These are phyloP conservation scores for Gallinago media DNA, from an alignment of 2,113 vertebrate species.

Conservation along the genomic window DNA sequence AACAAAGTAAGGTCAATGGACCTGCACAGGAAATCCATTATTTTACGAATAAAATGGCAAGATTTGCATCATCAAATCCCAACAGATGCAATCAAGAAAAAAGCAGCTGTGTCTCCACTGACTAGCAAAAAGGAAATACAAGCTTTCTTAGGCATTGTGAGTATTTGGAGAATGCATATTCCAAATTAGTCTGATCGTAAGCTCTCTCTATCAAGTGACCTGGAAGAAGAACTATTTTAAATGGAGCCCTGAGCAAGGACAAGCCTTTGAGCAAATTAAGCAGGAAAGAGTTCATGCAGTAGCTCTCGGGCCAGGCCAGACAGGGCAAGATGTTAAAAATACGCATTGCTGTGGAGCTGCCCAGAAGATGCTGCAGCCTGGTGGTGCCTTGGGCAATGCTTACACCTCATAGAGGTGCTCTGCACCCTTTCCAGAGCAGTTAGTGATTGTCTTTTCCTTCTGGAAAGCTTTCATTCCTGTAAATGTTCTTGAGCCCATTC, in stretches of 20 bases:
- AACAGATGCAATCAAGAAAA: not conserved
- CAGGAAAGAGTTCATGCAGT: not conserved
- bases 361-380: not conserved
- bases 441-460: not conserved
- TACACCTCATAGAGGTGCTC: not conserved
- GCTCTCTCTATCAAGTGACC: not conserved
- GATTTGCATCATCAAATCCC: not conserved
- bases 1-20: not conserved
- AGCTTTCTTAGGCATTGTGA: not conserved
- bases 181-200: not conserved
- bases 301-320: not conserved
- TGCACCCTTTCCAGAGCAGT: not conserved
- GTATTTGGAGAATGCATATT: not conserved
- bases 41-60: not conserved
- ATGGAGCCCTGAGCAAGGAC: not conserved
- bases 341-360: not conserved
- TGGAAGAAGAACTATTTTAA: not conserved
- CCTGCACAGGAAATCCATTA: not conserved
- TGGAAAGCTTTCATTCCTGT: not conserved
- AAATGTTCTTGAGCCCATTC: not conserved
- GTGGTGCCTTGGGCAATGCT: not conserved
- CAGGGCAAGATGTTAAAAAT: not conserved
- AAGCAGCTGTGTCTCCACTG: not conserved
- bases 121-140: not conserved
- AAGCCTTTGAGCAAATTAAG: not conserved